Evolutionary conservation across 1,140 invertebrate species (phyloP).

Genomic region (Tetraneura akinire): DNA sequence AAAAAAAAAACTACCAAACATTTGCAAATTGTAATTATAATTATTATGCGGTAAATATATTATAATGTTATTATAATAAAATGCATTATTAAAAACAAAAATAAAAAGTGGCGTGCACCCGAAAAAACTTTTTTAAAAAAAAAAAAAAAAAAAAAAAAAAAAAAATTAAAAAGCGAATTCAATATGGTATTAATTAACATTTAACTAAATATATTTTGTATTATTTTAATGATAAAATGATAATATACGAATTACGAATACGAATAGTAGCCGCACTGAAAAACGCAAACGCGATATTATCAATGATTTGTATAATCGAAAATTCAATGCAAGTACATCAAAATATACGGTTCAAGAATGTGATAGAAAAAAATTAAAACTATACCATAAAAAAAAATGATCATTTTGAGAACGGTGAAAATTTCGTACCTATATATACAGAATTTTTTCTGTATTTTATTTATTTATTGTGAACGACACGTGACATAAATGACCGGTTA

Average conservation of each 20-base stretch:
- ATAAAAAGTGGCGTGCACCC: not conserved
- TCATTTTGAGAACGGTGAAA: not conserved
- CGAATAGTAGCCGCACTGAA: not conserved
- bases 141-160: too few relatives aligned
- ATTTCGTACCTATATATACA: too few relatives aligned
- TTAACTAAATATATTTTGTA: not conserved
- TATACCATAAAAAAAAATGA: not conserved
- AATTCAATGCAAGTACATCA: not conserved
- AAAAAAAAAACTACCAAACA: not conserved
- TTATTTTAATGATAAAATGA: not conserved
- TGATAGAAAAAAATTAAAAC: not conserved
- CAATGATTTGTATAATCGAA: not conserved
- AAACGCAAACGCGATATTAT: not conserved
- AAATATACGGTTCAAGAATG: not conserved
- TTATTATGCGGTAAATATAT: not conserved
- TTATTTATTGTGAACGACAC: not conserved
- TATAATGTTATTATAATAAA: too few relatives aligned
- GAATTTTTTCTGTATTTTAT: too few relatives aligned
- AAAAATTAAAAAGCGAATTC: not conserved
- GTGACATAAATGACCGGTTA: slow-evolving; percentile 8
- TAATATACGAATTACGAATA: too few relatives aligned
- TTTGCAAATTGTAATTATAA: not conserved
- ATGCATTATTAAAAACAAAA: not conserved
- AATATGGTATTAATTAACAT: not conserved
- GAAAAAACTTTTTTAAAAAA: too few relatives aligned